Conservation (phyloP, 2,888 invertebrate genomes). For the Aphidius colemani region DNA sequence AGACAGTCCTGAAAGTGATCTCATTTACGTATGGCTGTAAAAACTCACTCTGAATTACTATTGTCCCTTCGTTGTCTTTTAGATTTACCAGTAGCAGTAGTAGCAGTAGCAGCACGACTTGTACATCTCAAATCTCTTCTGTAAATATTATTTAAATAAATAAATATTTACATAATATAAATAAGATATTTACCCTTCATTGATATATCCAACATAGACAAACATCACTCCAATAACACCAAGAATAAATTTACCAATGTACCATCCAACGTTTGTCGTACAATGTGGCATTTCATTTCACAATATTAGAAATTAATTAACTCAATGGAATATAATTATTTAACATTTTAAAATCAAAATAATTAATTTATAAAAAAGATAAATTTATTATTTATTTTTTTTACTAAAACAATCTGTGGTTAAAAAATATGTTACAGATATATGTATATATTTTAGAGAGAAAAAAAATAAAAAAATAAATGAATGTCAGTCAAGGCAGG, state of each 20-base stretch:
- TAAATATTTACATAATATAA: background rate
- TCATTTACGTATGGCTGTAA: constrained; percentile 20
- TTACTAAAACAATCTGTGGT: too few species aligned
- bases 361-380: background rate
- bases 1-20: constrained; percentile 11
- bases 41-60: constrained; percentile 33
- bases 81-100: too few species aligned
- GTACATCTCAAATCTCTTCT: constrained; percentile 30
- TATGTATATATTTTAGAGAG: background rate
- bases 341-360: constrained; percentile 10
- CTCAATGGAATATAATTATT: constrained; percentile 7
- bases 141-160: background rate
- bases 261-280: constrained; percentile 46
- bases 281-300: constrained; percentile 44
- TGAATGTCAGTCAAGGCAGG: background rate
- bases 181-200: constrained; percentile 43
- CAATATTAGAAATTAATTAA: background rate
- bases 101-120: constrained; percentile 30
- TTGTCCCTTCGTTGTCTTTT: constrained; percentile 26
- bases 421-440: too few species aligned
- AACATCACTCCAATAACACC: constrained; percentile 49
- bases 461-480: constrained; percentile 1
- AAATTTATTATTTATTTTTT: background rate
- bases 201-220: constrained; percentile 46
- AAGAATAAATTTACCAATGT: constrained; percentile 49